Conservation (phyloP, 2,888 invertebrate genomes). For the Trachelus tabidus region DNA sequence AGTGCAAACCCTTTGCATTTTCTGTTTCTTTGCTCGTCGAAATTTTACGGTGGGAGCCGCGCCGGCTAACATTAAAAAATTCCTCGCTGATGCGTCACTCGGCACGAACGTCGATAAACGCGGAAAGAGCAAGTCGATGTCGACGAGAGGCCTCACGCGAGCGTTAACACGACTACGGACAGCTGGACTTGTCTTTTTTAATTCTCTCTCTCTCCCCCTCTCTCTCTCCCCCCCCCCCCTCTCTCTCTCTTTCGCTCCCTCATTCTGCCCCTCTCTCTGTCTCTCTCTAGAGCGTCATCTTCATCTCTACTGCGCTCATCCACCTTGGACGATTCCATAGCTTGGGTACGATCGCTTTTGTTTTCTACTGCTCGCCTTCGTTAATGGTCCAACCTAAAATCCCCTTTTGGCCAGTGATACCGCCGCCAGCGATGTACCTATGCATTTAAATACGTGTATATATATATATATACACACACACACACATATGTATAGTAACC, state of each 20-base stretch:
- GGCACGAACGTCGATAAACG: slow-evolving; percentile 39
- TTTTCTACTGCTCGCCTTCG: neutral
- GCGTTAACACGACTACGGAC: neutral
- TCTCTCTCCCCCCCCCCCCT: too few species aligned
- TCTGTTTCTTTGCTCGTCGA: too few species aligned
- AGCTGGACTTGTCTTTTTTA: neutral
- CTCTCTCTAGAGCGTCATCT: neutral
- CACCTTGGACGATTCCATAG: neutral
- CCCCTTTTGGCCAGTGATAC: neutral
- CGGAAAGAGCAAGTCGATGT: neutral
- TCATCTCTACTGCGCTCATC: neutral
- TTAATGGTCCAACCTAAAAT: neutral
- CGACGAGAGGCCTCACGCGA: neutral
- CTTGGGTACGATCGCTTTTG: neutral
- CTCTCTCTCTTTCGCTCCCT: neutral
- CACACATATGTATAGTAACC: neutral
- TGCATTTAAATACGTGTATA: neutral
- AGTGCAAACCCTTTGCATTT: neutral
- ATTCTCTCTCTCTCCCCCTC: neutral
- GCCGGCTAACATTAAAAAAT: slow-evolving; percentile 38
- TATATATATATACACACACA: too few species aligned
- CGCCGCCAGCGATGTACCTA: neutral
- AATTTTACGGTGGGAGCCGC: too few species aligned
- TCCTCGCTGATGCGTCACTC: slow-evolving; percentile 47
- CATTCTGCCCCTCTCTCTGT: too few species aligned